Conservation (phyloP, 2,888 invertebrate species). For the Autographa gamma region DNA sequence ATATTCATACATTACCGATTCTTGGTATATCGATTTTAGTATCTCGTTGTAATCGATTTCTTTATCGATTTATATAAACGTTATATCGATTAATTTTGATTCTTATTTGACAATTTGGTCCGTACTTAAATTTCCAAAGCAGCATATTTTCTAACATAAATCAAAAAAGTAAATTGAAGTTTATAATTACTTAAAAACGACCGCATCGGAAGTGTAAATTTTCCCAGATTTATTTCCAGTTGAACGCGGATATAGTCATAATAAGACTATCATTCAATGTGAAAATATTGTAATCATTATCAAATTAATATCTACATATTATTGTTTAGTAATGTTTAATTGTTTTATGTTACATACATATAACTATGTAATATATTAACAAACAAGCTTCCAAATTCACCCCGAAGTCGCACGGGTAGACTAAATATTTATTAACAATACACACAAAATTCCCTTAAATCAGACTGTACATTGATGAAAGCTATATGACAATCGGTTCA, state of each 20-base stretch:
- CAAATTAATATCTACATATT: constrained; percentile 3
- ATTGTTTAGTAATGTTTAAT: constrained; percentile 42
- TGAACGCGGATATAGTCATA: constrained; percentile 26
- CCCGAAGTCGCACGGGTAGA: too few relatives aligned
- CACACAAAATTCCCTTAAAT: too few relatives aligned
- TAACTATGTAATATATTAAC: too few relatives aligned
- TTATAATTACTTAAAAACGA: constrained; percentile 20
- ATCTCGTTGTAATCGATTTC: not conserved
- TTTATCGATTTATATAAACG: not conserved
- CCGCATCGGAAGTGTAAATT: constrained; percentile 46
- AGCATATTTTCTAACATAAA: not conserved
- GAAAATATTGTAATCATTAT: constrained; percentile 23
- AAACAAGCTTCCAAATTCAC: not conserved
- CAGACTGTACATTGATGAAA: too few relatives aligned
- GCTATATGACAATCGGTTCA: too few relatives aligned
- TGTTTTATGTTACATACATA: not conserved
- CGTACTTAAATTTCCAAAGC: not conserved
- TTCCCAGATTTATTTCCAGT: constrained; percentile 25
- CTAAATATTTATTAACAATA: too few relatives aligned
- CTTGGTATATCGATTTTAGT: not conserved
- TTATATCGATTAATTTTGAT: too few relatives aligned
- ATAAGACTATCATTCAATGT: constrained; percentile 30
- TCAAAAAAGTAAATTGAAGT: not conserved
- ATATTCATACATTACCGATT: not conserved
- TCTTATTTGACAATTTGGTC: not conserved